Conservation (phyloP, 2,888 invertebrate genomes). For the Carcina quercana region DNA sequence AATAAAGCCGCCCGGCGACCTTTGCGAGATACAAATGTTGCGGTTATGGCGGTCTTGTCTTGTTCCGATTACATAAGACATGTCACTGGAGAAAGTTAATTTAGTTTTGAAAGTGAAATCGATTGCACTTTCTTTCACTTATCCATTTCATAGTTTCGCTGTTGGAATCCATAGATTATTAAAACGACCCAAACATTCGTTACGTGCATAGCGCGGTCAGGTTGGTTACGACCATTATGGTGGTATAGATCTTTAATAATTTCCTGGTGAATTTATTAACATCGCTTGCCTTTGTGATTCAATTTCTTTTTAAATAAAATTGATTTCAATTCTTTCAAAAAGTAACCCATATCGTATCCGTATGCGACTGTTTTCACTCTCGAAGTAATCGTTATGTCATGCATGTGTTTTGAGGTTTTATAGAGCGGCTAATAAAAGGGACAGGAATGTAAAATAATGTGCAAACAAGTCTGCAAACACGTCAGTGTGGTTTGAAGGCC, state of each 20-base stretch:
- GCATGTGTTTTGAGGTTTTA: slow-evolving; percentile 16
- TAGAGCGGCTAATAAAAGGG: slow-evolving; percentile 61
- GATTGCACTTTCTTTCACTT: slow-evolving; percentile 72
- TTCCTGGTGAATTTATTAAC: slow-evolving; percentile 1
- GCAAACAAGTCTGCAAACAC: slow-evolving; percentile 72
- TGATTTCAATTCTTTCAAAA: no score
- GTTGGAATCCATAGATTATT: slow-evolving; percentile 29
- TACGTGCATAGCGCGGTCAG: not conserved
- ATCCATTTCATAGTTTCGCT: slow-evolving; percentile 59
- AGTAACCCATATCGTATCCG: no score
- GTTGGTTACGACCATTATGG: not conserved
- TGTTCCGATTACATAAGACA: slow-evolving; percentile 65
- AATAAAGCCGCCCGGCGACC: slow-evolving; percentile 43
- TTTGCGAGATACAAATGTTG: slow-evolving; percentile 58
- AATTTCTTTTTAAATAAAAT: no score
- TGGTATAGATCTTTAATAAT: no score
- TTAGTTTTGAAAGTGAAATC: slow-evolving; percentile 75
- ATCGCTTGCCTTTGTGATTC: no score
- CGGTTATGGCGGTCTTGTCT: slow-evolving; percentile 63
- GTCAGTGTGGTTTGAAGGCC: slow-evolving; percentile 72
- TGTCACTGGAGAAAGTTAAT: slow-evolving; percentile 74
- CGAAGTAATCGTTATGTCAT: no score
- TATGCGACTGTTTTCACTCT: slow-evolving; percentile 5
- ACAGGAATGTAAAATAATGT: slow-evolving; percentile 71
- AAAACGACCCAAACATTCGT: not conserved